Evolutionary conservation across 2,888 invertebrate genomes (phyloP).

Genomic region (Philaethria dido): DNA sequence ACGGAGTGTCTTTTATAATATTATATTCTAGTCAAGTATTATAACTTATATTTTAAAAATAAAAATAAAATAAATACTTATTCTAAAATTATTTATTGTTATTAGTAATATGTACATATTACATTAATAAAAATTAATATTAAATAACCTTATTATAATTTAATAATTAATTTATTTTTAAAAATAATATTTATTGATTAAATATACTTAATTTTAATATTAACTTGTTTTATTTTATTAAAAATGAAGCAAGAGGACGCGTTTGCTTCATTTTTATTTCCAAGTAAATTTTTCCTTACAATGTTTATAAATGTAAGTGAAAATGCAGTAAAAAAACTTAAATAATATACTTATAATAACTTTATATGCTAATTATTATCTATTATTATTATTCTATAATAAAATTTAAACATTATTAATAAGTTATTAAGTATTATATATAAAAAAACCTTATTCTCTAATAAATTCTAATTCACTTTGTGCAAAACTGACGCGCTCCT

Average conservation of each 20-base stretch:
- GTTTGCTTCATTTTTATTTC: slow-evolving; percentile 65
- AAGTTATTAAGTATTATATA: slow-evolving; percentile 26
- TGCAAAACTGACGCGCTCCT: slow-evolving; percentile 59
- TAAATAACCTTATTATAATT: slow-evolving; percentile 12
- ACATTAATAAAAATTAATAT: slow-evolving; percentile 43
- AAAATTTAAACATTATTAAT: background rate
- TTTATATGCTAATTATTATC: slow-evolving; percentile 13
- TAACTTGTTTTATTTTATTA: slow-evolving; percentile 40
- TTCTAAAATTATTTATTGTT: slow-evolving; percentile 35
- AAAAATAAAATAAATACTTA: slow-evolving; percentile 23
- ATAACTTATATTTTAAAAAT: background rate
- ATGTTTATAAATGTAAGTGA: slow-evolving; percentile 58
- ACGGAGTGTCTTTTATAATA: slow-evolving; percentile 1
- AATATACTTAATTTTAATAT: slow-evolving; percentile 20
- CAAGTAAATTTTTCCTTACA: slow-evolving; percentile 39
- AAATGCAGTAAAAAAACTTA: slow-evolving; percentile 67
- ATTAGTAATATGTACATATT: slow-evolving; percentile 56
- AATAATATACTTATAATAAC: slow-evolving; percentile 23
- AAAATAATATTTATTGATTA: slow-evolving; percentile 4
- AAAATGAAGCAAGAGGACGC: slow-evolving; percentile 78
- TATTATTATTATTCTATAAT: background rate
- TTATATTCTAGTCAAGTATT: slow-evolving; percentile 18
- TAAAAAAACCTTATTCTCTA: slow-evolving; percentile 12
- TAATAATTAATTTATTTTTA: background rate
- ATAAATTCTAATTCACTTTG: slow-evolving; percentile 68